These are phyloP conservation scores for Australoheros facetus DNA, from an alignment of 2,797 vertebrate species.

Conservation along the genomic window DNA sequence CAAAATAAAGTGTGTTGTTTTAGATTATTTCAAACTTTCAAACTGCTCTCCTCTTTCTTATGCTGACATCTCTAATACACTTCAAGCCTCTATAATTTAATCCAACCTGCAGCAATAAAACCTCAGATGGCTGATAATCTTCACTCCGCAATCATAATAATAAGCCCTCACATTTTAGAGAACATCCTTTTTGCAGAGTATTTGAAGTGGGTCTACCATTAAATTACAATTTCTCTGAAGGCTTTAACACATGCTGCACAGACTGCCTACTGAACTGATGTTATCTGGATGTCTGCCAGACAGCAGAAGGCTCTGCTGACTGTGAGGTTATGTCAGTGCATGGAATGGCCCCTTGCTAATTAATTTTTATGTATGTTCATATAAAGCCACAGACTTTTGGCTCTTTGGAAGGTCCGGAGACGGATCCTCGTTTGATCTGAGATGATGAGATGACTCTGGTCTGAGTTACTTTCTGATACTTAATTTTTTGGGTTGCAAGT, in stretches of 20 bases:
- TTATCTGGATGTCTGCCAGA: conserved; percentile 22
- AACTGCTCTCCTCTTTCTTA: neutral
- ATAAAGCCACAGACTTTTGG: conserved; percentile 8
- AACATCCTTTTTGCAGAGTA: neutral
- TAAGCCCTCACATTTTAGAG: neutral
- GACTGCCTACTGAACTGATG: conserved; percentile 17
- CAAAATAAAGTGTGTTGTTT: neutral
- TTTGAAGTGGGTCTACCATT: conserved; percentile 8
- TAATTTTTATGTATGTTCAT: conserved; percentile 19
- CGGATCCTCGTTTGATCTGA: conserved; percentile 6
- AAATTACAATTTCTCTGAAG: conserved; percentile 11
- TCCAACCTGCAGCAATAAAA: neutral
- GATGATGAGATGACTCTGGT: neutral
- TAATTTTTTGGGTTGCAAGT: no score
- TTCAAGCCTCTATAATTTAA: neutral
- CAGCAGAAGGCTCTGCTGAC: conserved; percentile 16
- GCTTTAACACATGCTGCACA: conserved; percentile 7
- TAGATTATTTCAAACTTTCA: neutral
- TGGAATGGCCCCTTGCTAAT: neutral
- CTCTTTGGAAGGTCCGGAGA: neutral
- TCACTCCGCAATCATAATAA: conserved; percentile 8
- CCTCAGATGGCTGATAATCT: neutral
- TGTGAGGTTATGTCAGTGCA: conserved; percentile 15
- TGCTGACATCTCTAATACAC: neutral
- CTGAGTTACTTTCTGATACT: no score